phyloP scores from a whole-genome alignment of 2,113 vertebrate species.

The Ginglymostoma cirratum region DNA sequence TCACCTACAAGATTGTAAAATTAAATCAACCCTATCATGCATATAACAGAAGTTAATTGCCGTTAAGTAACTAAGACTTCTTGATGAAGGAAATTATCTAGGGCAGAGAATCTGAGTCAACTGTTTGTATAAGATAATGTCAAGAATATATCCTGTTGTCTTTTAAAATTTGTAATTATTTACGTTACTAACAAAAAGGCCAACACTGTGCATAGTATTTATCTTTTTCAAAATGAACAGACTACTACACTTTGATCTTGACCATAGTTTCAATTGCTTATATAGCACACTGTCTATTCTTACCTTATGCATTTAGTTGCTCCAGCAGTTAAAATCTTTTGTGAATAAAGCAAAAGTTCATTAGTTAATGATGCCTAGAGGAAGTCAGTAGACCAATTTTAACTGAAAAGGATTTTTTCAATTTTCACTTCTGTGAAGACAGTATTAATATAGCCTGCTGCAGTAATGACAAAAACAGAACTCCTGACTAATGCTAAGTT shows the following conservation, averaged over 20 bases:
- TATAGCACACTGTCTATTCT: not conserved
- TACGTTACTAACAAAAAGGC: not conserved
- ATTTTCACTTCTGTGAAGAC: not conserved
- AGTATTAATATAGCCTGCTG: not conserved
- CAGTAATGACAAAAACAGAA: slow-evolving; percentile 25
- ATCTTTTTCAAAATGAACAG: not conserved
- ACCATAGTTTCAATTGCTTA: not conserved
- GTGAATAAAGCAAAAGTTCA: not conserved
- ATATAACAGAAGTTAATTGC: not conserved
- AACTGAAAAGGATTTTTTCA: slow-evolving; percentile 13
- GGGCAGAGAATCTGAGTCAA: not conserved
- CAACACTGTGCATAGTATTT: not conserved
- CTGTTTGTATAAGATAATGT: not conserved
- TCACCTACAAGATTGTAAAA: not conserved
- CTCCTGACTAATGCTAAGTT: not conserved
- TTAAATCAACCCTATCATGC: not conserved
- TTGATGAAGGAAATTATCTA: not conserved
- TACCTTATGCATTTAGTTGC: not conserved
- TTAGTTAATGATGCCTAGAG: not conserved
- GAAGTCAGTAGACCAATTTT: not conserved
- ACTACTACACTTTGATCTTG: not conserved
- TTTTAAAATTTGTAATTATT: not conserved
- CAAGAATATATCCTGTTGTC: not conserved
- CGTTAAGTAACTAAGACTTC: not conserved
- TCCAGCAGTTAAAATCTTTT: not conserved